Percentiles rank a stretch among this genome's conserved stretches.
phyloP scores from a whole-genome alignment of 1,140 invertebrate species.

The Myzus persicae region DNA sequence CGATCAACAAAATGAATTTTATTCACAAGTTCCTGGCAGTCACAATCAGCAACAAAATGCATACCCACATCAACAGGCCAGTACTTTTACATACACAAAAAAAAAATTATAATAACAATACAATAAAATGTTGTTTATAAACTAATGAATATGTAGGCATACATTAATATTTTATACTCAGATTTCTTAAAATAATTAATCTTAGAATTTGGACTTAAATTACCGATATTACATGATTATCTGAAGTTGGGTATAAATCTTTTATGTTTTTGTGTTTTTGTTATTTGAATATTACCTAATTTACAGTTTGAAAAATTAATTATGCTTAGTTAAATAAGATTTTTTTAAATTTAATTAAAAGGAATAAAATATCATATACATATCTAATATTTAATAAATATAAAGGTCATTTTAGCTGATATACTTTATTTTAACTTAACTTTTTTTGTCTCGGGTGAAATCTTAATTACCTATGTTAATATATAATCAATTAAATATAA shows the following conservation, averaged over 20 bases:
- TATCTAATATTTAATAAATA: no score
- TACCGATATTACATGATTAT: neutral
- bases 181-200: neutral
- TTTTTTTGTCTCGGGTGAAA: no score
- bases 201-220: neutral
- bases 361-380: no score
- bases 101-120: neutral
- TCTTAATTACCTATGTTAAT: no score
- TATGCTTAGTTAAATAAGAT: no score
- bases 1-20: slow-evolving; percentile 37
- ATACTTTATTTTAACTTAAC: no score
- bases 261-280: no score
- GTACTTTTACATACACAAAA: neutral
- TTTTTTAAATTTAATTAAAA: no score
- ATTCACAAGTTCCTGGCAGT: slow-evolving; percentile 8
- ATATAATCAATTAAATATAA: neutral
- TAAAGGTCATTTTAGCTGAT: no score
- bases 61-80: neutral
- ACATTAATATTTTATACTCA: neutral
- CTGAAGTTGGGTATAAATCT: neutral
- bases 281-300: no score
- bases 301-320: no score
- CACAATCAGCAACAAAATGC: slow-evolving; percentile 7
- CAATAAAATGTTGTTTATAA: no score
- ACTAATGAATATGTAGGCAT: neutral